These are phyloP conservation scores for Dicyrtomina minuta DNA, from an alignment of 2,888 invertebrate species.

Conservation along the genomic window DNA sequence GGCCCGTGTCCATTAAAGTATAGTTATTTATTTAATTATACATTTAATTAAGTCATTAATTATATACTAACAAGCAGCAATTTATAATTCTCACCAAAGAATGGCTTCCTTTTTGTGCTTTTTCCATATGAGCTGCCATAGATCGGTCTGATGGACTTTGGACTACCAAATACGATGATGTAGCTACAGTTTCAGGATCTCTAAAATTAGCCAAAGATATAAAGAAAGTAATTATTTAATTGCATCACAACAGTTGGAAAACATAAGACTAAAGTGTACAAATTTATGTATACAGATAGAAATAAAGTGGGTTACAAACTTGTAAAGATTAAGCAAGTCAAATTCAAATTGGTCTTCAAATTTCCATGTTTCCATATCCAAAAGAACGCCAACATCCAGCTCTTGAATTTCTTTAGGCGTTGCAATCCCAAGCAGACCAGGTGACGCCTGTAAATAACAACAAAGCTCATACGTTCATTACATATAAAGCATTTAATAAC, in stretches of 20 bases:
- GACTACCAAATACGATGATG: conserved; percentile 87
- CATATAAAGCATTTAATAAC: background rate
- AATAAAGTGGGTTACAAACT: conserved; percentile 56
- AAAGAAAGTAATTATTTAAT: conserved; percentile 1
- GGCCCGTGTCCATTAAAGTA: too few species aligned
- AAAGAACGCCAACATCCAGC: conserved; percentile 88
- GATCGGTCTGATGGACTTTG: conserved; percentile 68
- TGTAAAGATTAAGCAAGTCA: conserved; percentile 81
- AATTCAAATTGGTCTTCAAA: conserved; percentile 96
- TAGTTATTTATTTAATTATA: too few species aligned
- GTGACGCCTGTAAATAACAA: conserved; percentile 64
- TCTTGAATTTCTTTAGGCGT: conserved; percentile 97
- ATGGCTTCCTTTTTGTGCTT: conserved; percentile 52
- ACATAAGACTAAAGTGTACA: background rate
- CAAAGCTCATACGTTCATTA: background rate
- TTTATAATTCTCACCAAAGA: conserved; percentile 72
- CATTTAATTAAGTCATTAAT: too few species aligned
- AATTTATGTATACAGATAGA: background rate
- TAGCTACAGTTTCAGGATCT: conserved; percentile 72
- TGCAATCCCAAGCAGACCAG: conserved; percentile 83
- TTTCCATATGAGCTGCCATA: conserved; percentile 59
- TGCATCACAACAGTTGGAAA: background rate
- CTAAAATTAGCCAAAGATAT: conserved; percentile 51
- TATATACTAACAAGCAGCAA: too few species aligned
- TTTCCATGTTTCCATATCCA: conserved; percentile 85